Conservation (phyloP, 2,888 invertebrate species). For the Melanchra persicariae region DNA sequence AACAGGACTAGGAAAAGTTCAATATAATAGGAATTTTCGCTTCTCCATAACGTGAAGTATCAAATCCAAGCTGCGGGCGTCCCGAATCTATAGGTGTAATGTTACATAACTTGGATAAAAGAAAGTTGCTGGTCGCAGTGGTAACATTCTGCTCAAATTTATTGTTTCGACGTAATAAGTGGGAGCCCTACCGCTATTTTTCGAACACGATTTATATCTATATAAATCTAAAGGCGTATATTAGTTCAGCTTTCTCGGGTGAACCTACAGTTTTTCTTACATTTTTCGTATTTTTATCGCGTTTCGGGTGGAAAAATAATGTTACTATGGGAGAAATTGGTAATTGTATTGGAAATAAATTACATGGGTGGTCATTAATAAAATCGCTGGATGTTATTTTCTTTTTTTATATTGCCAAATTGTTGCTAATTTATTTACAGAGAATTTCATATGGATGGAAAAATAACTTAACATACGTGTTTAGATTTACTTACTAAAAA, state of each 20-base stretch:
- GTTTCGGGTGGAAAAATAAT: conserved; percentile 33
- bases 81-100: conserved; percentile 49
- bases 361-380: conserved; percentile 38
- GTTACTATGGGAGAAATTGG: conserved; percentile 4
- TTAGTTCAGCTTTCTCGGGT: conserved; percentile 33
- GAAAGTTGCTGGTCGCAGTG: conserved; percentile 37
- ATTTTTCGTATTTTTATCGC: conserved; percentile 27
- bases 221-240: conserved; percentile 49
- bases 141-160: conserved; percentile 54
- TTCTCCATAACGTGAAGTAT: conserved; percentile 33
- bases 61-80: conserved; percentile 11
- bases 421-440: not conserved
- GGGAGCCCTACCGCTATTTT: conserved; percentile 28
- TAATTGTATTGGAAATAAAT: conserved; percentile 47
- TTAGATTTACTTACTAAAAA: too few relatives aligned
- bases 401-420: conserved; percentile 3
- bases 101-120: conserved; percentile 53
- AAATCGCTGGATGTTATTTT: not conserved
- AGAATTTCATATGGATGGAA: not conserved
- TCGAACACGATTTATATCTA: conserved; percentile 48
- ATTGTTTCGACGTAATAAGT: conserved; percentile 56
- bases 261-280: conserved; percentile 19
- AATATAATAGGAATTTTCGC: conserved; percentile 50
- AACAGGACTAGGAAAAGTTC: conserved; percentile 36
- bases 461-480: not conserved